A percentile compares a stretch with the other conserved stretches of the same genome.
Evolutionary conservation across 2,113 vertebrate species (phyloP).

Genomic region (Nibea albiflora): DNA sequence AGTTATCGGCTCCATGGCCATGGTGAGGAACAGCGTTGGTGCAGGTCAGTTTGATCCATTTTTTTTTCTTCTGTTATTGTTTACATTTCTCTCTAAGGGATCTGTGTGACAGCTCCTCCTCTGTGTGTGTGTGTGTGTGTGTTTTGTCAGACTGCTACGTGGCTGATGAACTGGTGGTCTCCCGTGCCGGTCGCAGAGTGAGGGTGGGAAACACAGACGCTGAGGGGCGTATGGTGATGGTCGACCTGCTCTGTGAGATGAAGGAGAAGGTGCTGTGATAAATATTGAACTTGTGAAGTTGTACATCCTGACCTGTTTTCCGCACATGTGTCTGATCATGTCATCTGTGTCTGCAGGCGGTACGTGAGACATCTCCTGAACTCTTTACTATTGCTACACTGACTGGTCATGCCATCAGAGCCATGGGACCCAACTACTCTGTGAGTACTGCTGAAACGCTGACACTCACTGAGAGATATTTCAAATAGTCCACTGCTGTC

Average conservation of each 20-base stretch:
- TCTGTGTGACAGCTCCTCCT: neutral
- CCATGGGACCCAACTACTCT: conserved; percentile 87
- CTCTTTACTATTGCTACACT: conserved; percentile 87
- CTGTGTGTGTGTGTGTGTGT: conserved; percentile 1
- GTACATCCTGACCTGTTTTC: neutral
- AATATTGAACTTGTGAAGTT: neutral
- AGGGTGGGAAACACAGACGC: conserved; percentile 88
- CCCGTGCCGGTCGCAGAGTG: conserved; percentile 83
- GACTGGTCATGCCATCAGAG: conserved; percentile 87
- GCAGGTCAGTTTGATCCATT: conserved; percentile 77
- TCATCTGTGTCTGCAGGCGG: conserved; percentile 72
- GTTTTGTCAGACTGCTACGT: conserved; percentile 85
- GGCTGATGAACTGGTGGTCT: conserved; percentile 85
- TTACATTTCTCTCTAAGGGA: neutral
- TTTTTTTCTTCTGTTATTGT: neutral
- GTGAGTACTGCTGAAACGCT: conserved; percentile 67
- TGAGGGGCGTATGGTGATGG: conserved; percentile 89
- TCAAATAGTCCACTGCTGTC: neutral
- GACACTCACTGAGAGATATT: neutral
- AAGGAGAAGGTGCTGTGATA: conserved; percentile 82
- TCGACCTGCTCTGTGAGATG: conserved; percentile 87
- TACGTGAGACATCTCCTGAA: conserved; percentile 75
- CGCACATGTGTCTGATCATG: neutral
- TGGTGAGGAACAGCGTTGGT: conserved; percentile 89
- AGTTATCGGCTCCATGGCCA: conserved; percentile 85